Base-by-base conservation (phyloP, 2,888 invertebrate species). In the Apamea epomidion region DNA sequence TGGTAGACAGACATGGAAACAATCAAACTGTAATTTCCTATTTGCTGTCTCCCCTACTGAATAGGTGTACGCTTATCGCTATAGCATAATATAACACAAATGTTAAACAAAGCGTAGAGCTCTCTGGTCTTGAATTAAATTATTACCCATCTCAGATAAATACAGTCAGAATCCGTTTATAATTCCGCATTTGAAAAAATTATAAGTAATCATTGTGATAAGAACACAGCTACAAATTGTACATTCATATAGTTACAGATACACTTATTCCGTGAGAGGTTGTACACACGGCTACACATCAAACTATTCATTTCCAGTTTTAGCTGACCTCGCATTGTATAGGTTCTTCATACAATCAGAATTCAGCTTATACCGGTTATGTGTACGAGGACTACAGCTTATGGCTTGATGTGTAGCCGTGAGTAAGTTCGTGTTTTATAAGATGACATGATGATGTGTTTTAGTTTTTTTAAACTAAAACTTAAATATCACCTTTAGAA, bases 1-100 rank as follows among this genome's bases (percentile, higher is more conserved):
- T 87, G 42, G 42, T 25, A 74, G 14, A 60, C 42, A 74, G 64
- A 76, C 85, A 87, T 87, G 84, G 64, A 82, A 87, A 74, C 58
- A n/a, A 76, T 68, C 64, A 72, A 73, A 75, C 58, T 48, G 48
- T 83, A 64, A 74, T 78, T 69, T 76, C 51, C 48, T 76, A 64
- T 82, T 86, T 62, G 42, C 64, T 73, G 62, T 8, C 42, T n/a
- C 58, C 58, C n/a, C 12, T 62, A 54, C 70, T 80, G 60, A 67
- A 71, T 71, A 21, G 29, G 25, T 75, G 14, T 18, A 29, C 42
- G 37, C 42, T 42, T 7, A 6, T 0, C 18, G 62, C 37, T 76
- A 21, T 45, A 60, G 18, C 21, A n/a, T 29, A 78, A 58, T 48
- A 32, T 68, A 78, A 69, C 62, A 83, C 58, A 65, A 83, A 58